Percentiles rank a stretch among this genome's conserved stretches.
Evolutionary conservation across 1,140 invertebrate genomes (phyloP).

Genomic region (Scaptomyza graminum): DNA sequence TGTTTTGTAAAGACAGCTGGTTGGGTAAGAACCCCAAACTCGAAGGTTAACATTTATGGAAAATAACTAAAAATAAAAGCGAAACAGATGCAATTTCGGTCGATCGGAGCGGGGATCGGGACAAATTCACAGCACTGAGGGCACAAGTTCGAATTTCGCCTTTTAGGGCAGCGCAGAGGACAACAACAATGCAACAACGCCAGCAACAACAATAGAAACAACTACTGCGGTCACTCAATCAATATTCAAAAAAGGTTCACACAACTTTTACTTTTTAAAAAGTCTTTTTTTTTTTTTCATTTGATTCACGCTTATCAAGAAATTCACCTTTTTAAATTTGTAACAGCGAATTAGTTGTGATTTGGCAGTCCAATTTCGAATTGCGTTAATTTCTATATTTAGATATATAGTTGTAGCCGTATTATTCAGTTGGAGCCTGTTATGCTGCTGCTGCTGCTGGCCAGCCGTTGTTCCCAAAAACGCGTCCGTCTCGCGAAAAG

Average conservation of each 20-base stretch:
- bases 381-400: conserved; percentile 25
- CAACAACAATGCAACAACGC: conserved; percentile 23
- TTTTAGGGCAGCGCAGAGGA: conserved; percentile 40
- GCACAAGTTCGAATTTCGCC: conserved; percentile 12
- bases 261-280: conserved; percentile 52
- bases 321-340: conserved; percentile 50
- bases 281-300: conserved; percentile 10
- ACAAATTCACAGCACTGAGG: conserved; percentile 33
- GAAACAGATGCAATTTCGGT: background rate
- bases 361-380: conserved; percentile 25
- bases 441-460: too few relatives aligned
- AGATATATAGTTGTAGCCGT: conserved; percentile 43
- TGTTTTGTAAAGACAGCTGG: conserved; percentile 15
- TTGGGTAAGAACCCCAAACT: background rate
- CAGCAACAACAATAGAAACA: background rate
- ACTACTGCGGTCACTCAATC: background rate
- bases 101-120: background rate
- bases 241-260: conserved; percentile 28
- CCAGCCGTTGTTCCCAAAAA: conserved; percentile 32
- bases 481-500: conserved; percentile 80
- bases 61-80: conserved; percentile 1
- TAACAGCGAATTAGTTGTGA: conserved; percentile 18
- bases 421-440: conserved; percentile 46
- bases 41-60: conserved; percentile 10
- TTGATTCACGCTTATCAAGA: conserved; percentile 27